Evolutionary conservation across 2,888 invertebrate species (phyloP).

Genomic region (Slavum lentiscoides): DNA sequence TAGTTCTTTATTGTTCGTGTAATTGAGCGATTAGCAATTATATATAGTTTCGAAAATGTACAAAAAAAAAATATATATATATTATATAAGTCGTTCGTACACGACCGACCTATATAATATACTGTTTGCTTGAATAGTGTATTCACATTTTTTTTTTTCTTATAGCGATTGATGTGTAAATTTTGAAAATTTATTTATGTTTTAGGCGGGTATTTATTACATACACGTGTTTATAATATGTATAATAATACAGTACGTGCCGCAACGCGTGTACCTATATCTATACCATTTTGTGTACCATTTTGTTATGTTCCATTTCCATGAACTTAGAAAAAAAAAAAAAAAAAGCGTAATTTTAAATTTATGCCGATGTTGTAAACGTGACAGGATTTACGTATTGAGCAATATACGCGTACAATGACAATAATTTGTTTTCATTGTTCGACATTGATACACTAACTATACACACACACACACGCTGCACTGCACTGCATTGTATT

Average conservation of each 20-base stretch:
- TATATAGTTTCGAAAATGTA: slow-evolving; percentile 1
- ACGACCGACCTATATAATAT: slow-evolving; percentile 34
- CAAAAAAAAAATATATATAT: not conserved
- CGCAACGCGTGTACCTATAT: too few species aligned
- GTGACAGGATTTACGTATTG: slow-evolving; percentile 45
- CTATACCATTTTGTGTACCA: too few species aligned
- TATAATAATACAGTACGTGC: not conserved
- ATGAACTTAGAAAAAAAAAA: slow-evolving; percentile 8
- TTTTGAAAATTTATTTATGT: not conserved
- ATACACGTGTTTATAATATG: not conserved
- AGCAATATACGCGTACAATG: slow-evolving; percentile 16
- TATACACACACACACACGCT: not conserved
- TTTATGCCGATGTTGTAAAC: slow-evolving; percentile 47
- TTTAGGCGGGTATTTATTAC: too few species aligned
- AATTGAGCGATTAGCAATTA: slow-evolving; percentile 23
- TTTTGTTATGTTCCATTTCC: slow-evolving; percentile 31
- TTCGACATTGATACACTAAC: slow-evolving; percentile 40
- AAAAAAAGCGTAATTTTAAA: slow-evolving; percentile 36
- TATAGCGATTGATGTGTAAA: not conserved
- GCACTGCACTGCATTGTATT: slow-evolving; percentile 4
- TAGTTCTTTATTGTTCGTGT: slow-evolving; percentile 8
- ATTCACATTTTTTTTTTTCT: not conserved
- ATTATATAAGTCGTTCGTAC: not conserved
- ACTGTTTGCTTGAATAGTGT: slow-evolving; percentile 1
- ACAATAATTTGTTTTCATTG: slow-evolving; percentile 52